Percentiles rank a stretch among this genome's conserved stretches.
Conservation (phyloP, 2,888 invertebrate genomes). For the Deilephila porcellus region DNA sequence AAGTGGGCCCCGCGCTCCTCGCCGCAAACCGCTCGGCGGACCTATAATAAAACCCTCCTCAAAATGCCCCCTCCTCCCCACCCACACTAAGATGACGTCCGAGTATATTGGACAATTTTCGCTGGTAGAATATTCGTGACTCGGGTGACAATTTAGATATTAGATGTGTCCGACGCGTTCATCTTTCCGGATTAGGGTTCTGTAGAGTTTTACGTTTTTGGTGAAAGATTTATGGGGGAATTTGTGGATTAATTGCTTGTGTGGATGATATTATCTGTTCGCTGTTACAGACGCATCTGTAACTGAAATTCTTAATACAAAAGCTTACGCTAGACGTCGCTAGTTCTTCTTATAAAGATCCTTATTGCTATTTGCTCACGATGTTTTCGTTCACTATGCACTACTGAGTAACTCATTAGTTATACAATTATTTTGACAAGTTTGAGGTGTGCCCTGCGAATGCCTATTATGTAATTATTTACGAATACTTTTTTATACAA, state of each 20-base stretch:
- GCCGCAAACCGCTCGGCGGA: slow-evolving; percentile 66
- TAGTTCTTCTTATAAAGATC: no score
- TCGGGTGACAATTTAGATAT: slow-evolving; percentile 74
- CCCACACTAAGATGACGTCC: slow-evolving; percentile 77
- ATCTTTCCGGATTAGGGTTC: slow-evolving; percentile 32
- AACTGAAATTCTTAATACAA: no score
- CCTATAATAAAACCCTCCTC: slow-evolving; percentile 76
- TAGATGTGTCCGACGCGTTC: slow-evolving; percentile 37
- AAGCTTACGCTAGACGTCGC: no score
- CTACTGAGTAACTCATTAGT: no score
- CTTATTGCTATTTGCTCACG: no score
- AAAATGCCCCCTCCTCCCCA: slow-evolving; percentile 46
- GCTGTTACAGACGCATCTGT: no score
- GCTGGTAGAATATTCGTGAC: slow-evolving; percentile 56
- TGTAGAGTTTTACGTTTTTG: background rate
- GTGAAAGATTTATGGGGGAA: background rate
- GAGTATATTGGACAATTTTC: slow-evolving; percentile 80
- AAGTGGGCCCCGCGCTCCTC: slow-evolving; percentile 65
- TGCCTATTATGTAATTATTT: no score
- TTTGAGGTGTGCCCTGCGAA: no score
- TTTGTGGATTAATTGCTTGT: background rate
- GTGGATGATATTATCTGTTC: background rate
- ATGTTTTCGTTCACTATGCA: no score
- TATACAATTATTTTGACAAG: no score
- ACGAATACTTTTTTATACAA: no score